These are phyloP conservation scores for Dromococcyx pavoninus DNA, from an alignment of 2,797 vertebrate genomes.

Conservation along the genomic window DNA sequence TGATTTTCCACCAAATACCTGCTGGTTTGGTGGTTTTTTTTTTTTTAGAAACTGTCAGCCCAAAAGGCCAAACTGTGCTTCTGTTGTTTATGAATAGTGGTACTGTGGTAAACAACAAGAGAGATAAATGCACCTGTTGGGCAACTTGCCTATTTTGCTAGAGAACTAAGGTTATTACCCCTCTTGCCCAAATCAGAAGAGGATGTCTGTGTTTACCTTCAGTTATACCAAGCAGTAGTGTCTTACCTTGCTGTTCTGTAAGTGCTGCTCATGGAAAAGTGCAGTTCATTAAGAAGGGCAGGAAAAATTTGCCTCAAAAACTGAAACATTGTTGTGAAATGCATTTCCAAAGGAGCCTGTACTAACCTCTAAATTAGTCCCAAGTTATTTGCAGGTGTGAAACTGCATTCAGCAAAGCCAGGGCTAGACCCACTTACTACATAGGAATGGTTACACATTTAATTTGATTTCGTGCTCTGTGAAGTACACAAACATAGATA, in stretches of 20 bases:
- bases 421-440: neutral
- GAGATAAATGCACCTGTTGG: neutral
- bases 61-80: neutral
- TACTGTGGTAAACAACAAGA: neutral
- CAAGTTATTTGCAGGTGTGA: neutral
- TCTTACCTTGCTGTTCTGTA: neutral
- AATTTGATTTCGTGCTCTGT: neutral
- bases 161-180: neutral
- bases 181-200: neutral
- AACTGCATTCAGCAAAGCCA: neutral
- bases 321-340: neutral
- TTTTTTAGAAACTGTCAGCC: neutral
- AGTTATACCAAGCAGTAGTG: neutral
- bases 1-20: neutral
- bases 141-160: neutral
- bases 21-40: rapidly evolving
- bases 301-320: neutral
- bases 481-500: neutral
- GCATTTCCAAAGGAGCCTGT: neutral
- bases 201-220: neutral
- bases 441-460: neutral
- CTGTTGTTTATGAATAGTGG: neutral
- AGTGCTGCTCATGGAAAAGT: neutral
- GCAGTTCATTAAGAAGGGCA: neutral
- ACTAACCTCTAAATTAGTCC: neutral